Evolutionary conservation across 2,113 vertebrate genomes (phyloP), one percentile per base, ranked within the genome.

Genomic region (Chauna torquata): DNA sequence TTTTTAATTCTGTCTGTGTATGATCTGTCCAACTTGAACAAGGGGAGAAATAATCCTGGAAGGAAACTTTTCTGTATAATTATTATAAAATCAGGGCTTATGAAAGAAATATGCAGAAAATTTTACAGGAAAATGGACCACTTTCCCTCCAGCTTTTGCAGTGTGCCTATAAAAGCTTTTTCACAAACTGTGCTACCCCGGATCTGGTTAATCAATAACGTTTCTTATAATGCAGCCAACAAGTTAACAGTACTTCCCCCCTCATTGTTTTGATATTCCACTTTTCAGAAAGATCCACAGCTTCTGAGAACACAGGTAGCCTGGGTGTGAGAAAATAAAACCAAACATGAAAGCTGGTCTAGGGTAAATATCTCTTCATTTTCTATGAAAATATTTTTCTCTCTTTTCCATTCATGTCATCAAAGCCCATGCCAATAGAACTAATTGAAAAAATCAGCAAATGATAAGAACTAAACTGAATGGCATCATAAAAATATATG

Each of bases 361-460:
- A 40, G 6, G 14, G n/a, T 69, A 83, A 82, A 80, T 78, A 69
- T 58, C 18, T 88, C 52, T 61, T 81, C 65, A 11, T 16, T 22
- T 82, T 52, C 49, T 52, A 8, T 34, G 10, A 7, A 25, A 78
- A 15, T 13, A 70, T 38, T 10, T 76, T 30, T 82, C 40, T 47
- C 12, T 81, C 7, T 71, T 84, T 79, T 58, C 19, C 18, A 42
- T 83, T 88, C 45, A 66, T n/a, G 44, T 8, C 5, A 4, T 52
- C 36, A 86, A 94, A 93, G 5, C 15, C 42, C 64, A 50, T 62
- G 34, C 36, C 81, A 75, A 81, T 7, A 84, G 15, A 78, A 92
- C 22, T 78, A 83, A 86, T 38, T 86, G 64, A 94, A 96, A 96
- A 95, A 88, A 95, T 86, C 36, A 84, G 5, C 8, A 78, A 16